Conservation (phyloP, 2,113 vertebrate species). For the Epinephelus cyanopodus region DNA sequence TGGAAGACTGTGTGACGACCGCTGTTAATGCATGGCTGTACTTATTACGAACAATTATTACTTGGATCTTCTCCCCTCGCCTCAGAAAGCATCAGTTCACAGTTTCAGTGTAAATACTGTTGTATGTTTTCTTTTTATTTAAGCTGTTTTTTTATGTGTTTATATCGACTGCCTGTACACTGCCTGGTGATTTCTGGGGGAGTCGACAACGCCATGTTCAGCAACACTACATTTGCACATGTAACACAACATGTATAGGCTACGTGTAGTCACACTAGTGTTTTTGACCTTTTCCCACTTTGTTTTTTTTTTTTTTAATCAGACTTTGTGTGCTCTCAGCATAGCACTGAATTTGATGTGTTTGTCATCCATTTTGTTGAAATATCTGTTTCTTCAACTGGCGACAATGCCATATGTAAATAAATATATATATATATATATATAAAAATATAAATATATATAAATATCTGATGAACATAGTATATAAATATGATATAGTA, state of each 20-base stretch:
- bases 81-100: slow-evolving; percentile 34
- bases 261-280: slow-evolving; percentile 17
- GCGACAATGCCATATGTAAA: slow-evolving; percentile 75
- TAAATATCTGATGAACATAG: slow-evolving; percentile 63
- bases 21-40: slow-evolving; percentile 82
- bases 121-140: slow-evolving; percentile 39
- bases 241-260: neutral
- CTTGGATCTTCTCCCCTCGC: slow-evolving; percentile 25
- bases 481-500: slow-evolving; percentile 77
- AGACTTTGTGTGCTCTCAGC: slow-evolving; percentile 52
- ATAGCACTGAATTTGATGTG: slow-evolving; percentile 72
- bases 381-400: slow-evolving; percentile 73
- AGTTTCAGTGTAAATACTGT: slow-evolving; percentile 39
- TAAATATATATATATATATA: slow-evolving; percentile 72
- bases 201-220: slow-evolving; percentile 10
- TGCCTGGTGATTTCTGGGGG: slow-evolving; percentile 46
- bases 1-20: slow-evolving; percentile 61
- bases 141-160: neutral
- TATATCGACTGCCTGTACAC: slow-evolving; percentile 33
- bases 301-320: slow-evolving; percentile 21
- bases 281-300: slow-evolving; percentile 22
- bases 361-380: slow-evolving; percentile 66
- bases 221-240: slow-evolving; percentile 76
- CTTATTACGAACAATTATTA: slow-evolving; percentile 56
- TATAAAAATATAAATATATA: slow-evolving; percentile 78